phyloP scores from a whole-genome alignment of 2,888 invertebrate genomes.

The Lasius fuliginosus region DNA sequence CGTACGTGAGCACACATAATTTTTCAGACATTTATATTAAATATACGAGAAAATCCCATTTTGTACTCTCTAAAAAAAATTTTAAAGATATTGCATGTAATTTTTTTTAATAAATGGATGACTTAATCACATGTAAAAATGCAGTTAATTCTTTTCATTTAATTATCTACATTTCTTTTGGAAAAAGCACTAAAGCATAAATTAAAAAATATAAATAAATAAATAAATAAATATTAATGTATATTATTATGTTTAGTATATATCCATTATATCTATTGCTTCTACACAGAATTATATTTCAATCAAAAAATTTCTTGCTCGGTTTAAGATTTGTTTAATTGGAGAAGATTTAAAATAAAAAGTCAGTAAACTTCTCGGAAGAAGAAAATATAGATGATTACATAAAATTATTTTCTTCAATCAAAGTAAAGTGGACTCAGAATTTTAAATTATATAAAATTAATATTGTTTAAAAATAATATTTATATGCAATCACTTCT shows the following conservation, averaged over 20 bases:
- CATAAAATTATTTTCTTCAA: not conserved
- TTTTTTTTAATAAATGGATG: not conserved
- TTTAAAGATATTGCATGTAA: not conserved
- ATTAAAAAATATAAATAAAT: not conserved
- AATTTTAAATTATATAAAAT: constrained; percentile 1
- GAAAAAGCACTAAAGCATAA: not conserved
- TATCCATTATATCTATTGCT: not conserved
- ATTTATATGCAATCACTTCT: constrained; percentile 3
- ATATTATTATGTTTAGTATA: not conserved
- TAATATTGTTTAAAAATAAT: not conserved
- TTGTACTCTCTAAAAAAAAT: not conserved
- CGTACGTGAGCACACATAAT: not conserved
- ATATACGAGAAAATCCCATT: not conserved
- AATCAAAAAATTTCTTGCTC: not conserved
- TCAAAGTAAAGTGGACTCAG: not conserved
- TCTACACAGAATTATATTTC: not conserved
- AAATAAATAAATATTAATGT: constrained; percentile 13
- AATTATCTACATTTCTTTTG: not conserved
- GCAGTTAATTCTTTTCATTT: not conserved
- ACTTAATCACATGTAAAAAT: not conserved
- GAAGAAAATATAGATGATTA: not conserved
- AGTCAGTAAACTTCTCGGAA: not conserved
- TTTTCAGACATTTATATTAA: not conserved
- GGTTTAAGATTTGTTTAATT: not conserved
- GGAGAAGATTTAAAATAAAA: not conserved